Conservation (phyloP, 2,113 vertebrate genomes). For the Forbesichthys papilliferus region DNA sequence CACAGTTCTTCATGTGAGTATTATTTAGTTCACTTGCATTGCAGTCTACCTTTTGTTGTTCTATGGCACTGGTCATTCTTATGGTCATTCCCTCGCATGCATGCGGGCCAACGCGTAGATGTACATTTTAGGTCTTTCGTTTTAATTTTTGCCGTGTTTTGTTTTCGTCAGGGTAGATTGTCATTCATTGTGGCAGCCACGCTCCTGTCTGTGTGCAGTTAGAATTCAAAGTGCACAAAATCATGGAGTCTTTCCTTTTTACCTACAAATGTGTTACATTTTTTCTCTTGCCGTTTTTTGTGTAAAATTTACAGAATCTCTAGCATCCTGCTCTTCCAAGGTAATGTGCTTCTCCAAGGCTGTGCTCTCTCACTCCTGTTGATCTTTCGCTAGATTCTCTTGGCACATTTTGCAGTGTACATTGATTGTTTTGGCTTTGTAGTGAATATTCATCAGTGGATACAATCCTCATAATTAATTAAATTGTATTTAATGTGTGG, state of each 20-base stretch:
- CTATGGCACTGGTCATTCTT: neutral
- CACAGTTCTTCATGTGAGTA: conserved; percentile 99
- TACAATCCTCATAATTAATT: conserved; percentile 18
- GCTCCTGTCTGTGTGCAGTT: conserved; percentile 66
- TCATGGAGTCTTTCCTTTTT: conserved; percentile 83
- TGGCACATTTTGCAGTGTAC: conserved; percentile 35
- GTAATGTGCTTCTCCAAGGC: conserved; percentile 99
- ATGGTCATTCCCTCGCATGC: conserved; percentile 11
- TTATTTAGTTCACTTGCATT: neutral
- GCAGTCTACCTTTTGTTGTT: neutral
- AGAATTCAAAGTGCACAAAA: conserved; percentile 72
- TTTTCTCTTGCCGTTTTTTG: conserved; percentile 99
- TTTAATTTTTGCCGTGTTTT: conserved; percentile 34
- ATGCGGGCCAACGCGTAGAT: conserved; percentile 5
- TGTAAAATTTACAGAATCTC: conserved; percentile 99
- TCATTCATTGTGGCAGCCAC: conserved; percentile 57
- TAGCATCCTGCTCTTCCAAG: conserved; percentile 98
- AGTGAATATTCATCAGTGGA: conserved; percentile 23
- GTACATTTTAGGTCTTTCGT: conserved; percentile 26
- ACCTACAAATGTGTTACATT: conserved; percentile 98
- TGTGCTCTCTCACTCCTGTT: conserved; percentile 73
- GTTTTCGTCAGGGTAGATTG: conserved; percentile 40
- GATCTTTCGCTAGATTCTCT: conserved; percentile 46
- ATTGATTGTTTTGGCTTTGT: conserved; percentile 35
- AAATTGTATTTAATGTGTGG: conserved; percentile 19